Percentiles rank a stretch among this genome's conserved stretches.
Conservation (phyloP, 1,140 invertebrate species). For the Neodiprion lecontei region DNA sequence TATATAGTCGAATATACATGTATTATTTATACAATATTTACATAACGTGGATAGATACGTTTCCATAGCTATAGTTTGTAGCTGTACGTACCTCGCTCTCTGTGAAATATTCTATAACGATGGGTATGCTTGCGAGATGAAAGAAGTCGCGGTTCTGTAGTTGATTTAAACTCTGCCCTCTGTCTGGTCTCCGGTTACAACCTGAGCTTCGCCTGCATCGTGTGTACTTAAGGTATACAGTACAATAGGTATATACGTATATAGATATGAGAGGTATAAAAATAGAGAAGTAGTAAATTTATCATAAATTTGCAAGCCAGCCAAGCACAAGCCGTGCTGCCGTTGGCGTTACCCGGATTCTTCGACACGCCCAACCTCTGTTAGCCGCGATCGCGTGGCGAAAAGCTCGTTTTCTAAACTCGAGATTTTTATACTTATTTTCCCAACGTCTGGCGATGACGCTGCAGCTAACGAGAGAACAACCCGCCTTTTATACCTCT, state of each 20-base stretch:
- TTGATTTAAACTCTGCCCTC: too few relatives aligned
- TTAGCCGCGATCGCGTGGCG: not conserved
- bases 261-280: not conserved
- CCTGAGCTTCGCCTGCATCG: too few relatives aligned
- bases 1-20: too few relatives aligned
- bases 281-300: slow-evolving; percentile 1
- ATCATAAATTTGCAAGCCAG: slow-evolving; percentile 7
- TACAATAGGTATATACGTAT: too few relatives aligned
- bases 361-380: slow-evolving; percentile 2
- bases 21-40: too few relatives aligned
- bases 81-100: too few relatives aligned
- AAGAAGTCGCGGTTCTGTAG: not conserved
- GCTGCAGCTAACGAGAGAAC: not conserved
- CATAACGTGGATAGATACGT: too few relatives aligned
- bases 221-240: too few relatives aligned
- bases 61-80: too few relatives aligned
- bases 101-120: too few relatives aligned
- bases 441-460: not conserved
- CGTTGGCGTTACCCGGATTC: not conserved
- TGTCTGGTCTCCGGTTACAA: too few relatives aligned
- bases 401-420: not conserved
- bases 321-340: not conserved
- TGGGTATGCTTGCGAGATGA: not conserved
- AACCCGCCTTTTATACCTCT: too few relatives aligned
- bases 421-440: not conserved